Evolutionary conservation across 2,113 vertebrate species (phyloP), one percentile per base, ranked within the genome.

Genomic region (Tamias sibiricus): DNA sequence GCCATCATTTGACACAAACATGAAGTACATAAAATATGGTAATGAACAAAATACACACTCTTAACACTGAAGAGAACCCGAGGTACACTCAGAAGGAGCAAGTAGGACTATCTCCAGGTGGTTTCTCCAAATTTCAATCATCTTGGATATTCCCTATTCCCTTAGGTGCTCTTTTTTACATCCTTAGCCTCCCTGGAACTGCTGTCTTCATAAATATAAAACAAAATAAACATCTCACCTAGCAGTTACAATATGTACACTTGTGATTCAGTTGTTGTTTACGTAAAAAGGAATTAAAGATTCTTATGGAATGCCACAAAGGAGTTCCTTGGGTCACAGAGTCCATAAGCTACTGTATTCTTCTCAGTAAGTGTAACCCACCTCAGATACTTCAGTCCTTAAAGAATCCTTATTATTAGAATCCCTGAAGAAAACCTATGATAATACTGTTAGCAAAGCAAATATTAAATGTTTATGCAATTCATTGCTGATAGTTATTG

Each of bases 401-500:
- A 72, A 90, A 85, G 44, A 82, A 91, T 69, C 8, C 14, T 32
- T n/a, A n/a, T 69, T 32, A n/a, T n/a, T 20, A n/a, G 20, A 32
- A 69, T 35, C 35, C 26, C 28, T 32, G 14, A 44, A 59, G 19
- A 75, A 95, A 90, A 52, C 0, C 64, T 68, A 40, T 26, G 32
- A 90, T n/a, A 77, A 84, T 69, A 11, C 57, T 44, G 85, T 95
- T 90, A 64, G 62, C 64, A 88, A 83, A 96, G 66, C 26, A 90
- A 84, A 88, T 75, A 74, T 62, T 32, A 88, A 57, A 4, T 35
- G 11, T 68, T 44, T 74, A 71, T 71, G 35, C 44, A 47, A 37
- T 37, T 72, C 82, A 82, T 72, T 62, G 8, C 7, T 26, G 9
- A 75, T 32, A 30, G 4, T 35, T 87, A 35, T 35, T 87, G 26